Evolutionary conservation across 2,888 invertebrate species (phyloP).

Genomic region (Nezara viridula): DNA sequence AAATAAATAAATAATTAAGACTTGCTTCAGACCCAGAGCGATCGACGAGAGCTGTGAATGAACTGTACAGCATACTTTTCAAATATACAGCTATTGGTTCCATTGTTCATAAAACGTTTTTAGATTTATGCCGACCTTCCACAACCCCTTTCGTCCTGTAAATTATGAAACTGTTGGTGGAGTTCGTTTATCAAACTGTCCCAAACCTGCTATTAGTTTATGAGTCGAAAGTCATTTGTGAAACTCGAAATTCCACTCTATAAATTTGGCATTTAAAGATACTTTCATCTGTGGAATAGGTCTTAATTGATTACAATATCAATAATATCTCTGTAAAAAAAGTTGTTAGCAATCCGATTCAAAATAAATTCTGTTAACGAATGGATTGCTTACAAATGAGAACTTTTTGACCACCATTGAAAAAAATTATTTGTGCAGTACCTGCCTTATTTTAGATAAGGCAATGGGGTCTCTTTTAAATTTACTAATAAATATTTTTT

Average conservation of each 20-base stretch:
- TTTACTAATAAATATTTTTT: no score
- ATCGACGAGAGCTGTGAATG: not conserved
- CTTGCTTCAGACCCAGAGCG: no score
- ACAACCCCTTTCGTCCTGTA: not conserved
- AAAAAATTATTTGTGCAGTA: no score
- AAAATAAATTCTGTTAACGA: not conserved
- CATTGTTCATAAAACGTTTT: not conserved
- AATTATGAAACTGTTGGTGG: not conserved
- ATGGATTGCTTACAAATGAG: no score
- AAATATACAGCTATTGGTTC: not conserved
- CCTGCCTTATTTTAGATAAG: no score
- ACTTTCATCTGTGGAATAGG: not conserved
- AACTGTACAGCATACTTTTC: not conserved
- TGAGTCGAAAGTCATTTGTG: not conserved
- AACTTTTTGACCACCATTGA: no score
- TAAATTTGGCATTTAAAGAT: not conserved
- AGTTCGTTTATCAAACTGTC: not conserved
- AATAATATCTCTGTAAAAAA: not conserved
- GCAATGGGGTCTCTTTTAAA: no score
- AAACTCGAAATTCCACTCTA: not conserved
- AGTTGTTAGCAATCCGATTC: not conserved
- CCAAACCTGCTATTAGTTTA: not conserved
- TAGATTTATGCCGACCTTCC: not conserved
- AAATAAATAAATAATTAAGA: no score
- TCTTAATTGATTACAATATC: not conserved